Evolutionary conservation across 2,113 vertebrate species (phyloP).

Genomic region (Paedocypris sp.): DNA sequence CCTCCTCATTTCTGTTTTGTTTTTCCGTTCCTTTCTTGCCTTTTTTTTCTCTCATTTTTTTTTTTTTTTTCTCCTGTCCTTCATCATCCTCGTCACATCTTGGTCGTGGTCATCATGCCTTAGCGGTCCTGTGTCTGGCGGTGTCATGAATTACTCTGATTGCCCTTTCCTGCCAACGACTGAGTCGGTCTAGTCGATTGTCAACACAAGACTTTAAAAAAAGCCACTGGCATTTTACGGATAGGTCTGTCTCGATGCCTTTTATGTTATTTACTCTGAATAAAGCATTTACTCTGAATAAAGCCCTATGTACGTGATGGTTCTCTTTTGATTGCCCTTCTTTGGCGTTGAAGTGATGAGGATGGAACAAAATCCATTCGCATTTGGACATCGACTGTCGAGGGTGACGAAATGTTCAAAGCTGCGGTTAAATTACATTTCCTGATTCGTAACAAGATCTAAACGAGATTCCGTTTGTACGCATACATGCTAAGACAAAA

Average conservation of each 20-base stretch:
- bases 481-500: no score
- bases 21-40: neutral
- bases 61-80: neutral
- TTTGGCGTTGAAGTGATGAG: slow-evolving; percentile 12
- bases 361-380: neutral
- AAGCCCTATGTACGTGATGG: slow-evolving; percentile 38
- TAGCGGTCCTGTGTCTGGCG: no score
- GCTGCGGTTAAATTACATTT: no score
- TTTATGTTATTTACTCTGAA: slow-evolving; percentile 41
- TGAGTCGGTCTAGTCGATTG: neutral
- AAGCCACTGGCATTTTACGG: slow-evolving; percentile 21
- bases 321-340: slow-evolving; percentile 31
- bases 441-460: no score
- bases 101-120: slow-evolving; percentile 32
- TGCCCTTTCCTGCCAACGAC: neutral
- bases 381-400: no score
- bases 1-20: slow-evolving; percentile 38
- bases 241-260: slow-evolving; percentile 31
- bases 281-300: slow-evolving; percentile 35
- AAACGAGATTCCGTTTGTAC: no score
- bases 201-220: neutral
- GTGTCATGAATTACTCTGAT: no score
- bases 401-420: no score
- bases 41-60: neutral
- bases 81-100: no score